phyloP scores from a whole-genome alignment of 1,140 invertebrate genomes.

The Drosophila baimaii region DNA sequence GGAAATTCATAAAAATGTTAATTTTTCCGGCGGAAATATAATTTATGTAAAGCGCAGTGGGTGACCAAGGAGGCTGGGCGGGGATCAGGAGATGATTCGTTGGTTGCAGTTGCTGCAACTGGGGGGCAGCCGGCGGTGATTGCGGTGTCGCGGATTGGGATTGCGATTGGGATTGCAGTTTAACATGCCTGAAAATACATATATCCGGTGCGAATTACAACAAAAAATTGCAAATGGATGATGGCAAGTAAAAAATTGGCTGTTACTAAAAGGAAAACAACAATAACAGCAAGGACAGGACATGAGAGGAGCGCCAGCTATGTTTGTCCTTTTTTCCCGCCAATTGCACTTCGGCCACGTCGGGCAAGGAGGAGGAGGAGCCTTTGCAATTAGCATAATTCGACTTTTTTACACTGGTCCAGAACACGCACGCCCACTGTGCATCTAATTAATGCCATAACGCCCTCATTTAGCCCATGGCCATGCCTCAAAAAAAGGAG shows the following conservation, averaged over 20 bases:
- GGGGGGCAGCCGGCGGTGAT: conserved; percentile 23
- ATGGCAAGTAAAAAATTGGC: conserved; percentile 27
- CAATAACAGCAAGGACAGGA: conserved; percentile 1
- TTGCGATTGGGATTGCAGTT: conserved; percentile 57
- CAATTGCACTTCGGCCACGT: conserved; percentile 26
- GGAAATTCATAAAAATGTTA: conserved; percentile 83
- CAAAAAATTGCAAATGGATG: conserved; percentile 55
- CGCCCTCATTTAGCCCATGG: conserved; percentile 47
- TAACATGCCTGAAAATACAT: conserved; percentile 63
- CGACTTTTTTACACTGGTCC: conserved; percentile 36
- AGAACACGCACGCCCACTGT: conserved; percentile 37
- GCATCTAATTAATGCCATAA: conserved; percentile 57
- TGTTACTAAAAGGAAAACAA: conserved; percentile 19
- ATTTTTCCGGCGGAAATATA: conserved; percentile 83
- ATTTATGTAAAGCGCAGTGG: conserved; percentile 82
- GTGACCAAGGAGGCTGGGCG: conserved; percentile 58
- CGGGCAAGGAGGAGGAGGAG: conserved; percentile 2
- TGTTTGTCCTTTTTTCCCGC: conserved; percentile 31
- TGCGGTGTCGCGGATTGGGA: conserved; percentile 47
- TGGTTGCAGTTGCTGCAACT: conserved; percentile 9
- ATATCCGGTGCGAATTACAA: conserved; percentile 78
- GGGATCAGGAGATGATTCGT: conserved; percentile 21
- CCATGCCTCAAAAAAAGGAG: conserved; percentile 23
- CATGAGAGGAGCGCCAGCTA: not conserved
- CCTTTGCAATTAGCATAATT: conserved; percentile 52